A percentile compares a stretch with the other conserved stretches of the same genome.
Conservation (phyloP, 2,113 vertebrate genomes). For the Shinisaurus crocodilurus region DNA sequence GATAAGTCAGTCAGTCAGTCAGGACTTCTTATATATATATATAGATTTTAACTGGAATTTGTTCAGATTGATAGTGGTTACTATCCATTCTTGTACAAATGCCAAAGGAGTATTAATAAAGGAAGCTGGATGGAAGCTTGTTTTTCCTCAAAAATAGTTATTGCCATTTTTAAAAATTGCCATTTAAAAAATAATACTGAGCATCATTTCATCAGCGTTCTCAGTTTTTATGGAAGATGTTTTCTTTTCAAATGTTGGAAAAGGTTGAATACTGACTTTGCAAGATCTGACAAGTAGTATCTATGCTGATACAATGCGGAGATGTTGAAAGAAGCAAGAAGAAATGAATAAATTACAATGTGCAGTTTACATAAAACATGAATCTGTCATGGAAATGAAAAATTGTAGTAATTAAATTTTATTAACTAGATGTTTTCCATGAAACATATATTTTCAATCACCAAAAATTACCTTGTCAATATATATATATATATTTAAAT, state of each 20-base stretch:
- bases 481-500: conserved; percentile 2
- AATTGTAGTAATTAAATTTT: conserved; percentile 23
- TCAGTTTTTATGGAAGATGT: not conserved
- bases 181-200: not conserved
- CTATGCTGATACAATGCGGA: not conserved
- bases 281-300: not conserved
- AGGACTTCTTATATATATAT: not conserved
- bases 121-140: not conserved
- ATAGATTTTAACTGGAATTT: not conserved
- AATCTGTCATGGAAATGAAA: conserved; percentile 13
- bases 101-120: not conserved
- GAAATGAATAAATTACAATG: not conserved
- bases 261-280: not conserved
- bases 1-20: no score
- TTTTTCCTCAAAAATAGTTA: not conserved
- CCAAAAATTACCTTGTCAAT: not conserved
- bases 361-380: conserved; percentile 14
- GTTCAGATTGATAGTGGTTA: not conserved
- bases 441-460: conserved; percentile 13
- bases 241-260: conserved; percentile 2
- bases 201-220: not conserved
- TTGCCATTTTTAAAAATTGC: not conserved
- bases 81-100: not conserved
- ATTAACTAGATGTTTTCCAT: conserved; percentile 43
- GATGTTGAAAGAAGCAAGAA: not conserved